phyloP scores from a whole-genome alignment of 2,888 invertebrate genomes.

The Dicranocentrus wangi region DNA sequence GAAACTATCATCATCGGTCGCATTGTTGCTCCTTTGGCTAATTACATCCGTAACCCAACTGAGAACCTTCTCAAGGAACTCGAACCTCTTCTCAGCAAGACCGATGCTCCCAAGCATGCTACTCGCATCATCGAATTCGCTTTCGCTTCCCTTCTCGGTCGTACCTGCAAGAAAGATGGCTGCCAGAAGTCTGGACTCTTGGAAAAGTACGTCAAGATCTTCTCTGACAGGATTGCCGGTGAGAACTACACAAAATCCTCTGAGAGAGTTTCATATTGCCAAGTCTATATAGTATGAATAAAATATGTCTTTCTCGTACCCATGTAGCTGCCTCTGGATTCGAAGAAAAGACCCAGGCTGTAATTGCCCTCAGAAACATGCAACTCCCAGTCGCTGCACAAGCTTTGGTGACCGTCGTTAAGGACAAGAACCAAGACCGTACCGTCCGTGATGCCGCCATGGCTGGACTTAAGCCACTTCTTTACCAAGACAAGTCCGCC shows the following conservation, averaged over 20 bases:
- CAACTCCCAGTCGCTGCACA: constrained; percentile 65
- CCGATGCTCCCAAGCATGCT: constrained; percentile 61
- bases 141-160: constrained; percentile 69
- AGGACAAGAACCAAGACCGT: constrained; percentile 66
- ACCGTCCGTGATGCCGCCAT: constrained; percentile 71
- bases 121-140: constrained; percentile 71
- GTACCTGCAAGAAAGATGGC: constrained; percentile 69
- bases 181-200: constrained; percentile 69
- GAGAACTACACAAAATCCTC: too few species aligned
- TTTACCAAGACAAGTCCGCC: constrained; percentile 57
- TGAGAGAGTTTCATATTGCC: too few species aligned
- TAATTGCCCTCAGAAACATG: constrained; percentile 69
- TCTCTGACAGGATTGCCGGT: constrained; percentile 65
- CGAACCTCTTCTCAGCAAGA: constrained; percentile 66
- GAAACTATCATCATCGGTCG: constrained; percentile 67
- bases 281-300: too few species aligned
- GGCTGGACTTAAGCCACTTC: constrained; percentile 68
- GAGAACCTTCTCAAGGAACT: constrained; percentile 72
- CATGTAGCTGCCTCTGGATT: constrained; percentile 33
- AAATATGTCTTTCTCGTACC: too few species aligned
- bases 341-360: constrained; percentile 71
- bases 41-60: constrained; percentile 72
- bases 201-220: constrained; percentile 70
- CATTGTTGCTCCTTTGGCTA: constrained; percentile 65
- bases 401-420: constrained; percentile 65